These are phyloP conservation scores for Styela clava DNA, from an alignment of 23 tunicate genomes.

Conservation along the genomic window DNA sequence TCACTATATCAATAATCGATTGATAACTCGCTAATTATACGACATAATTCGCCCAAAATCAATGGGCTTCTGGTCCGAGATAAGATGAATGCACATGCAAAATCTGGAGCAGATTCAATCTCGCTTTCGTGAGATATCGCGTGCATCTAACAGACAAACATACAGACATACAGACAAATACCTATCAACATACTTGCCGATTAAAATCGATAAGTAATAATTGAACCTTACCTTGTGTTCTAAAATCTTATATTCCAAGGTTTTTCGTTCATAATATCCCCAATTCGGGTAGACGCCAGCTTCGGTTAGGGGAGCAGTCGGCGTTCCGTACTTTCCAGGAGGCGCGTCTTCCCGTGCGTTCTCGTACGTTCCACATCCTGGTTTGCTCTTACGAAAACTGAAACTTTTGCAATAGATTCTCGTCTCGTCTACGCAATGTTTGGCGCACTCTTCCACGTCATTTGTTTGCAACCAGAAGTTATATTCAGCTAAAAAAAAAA, in stretches of 20 bases:
- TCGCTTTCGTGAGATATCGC: too few species aligned
- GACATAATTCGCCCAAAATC: too few species aligned
- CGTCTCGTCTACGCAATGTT: conserved; percentile 40
- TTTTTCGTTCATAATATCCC: conserved; percentile 74
- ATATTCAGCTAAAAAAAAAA: conserved; percentile 66
- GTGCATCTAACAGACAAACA: too few species aligned
- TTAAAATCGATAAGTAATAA: too few species aligned
- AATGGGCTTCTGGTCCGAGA: too few species aligned
- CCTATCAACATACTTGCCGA: too few species aligned
- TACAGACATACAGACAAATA: too few species aligned
- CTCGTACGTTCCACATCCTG: conserved; percentile 70
- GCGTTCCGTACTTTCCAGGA: conserved; percentile 35
- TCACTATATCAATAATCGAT: too few species aligned
- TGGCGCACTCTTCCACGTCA: conserved; percentile 34
- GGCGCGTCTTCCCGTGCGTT: conserved; percentile 53
- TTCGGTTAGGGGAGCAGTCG: conserved; percentile 7
- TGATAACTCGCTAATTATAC: too few species aligned
- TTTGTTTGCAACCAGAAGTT: conserved; percentile 57
- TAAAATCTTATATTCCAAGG: conserved; percentile 52
- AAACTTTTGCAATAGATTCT: conserved; percentile 63
- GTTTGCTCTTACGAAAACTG: conserved; percentile 51
- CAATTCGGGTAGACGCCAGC: conserved; percentile 40
- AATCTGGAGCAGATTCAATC: too few species aligned
- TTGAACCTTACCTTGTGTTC: conserved; percentile 84
- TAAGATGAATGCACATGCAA: too few species aligned